Base-by-base conservation (phyloP, 2,113 vertebrate genomes). In the Ailuropoda melanoleuca region DNA sequence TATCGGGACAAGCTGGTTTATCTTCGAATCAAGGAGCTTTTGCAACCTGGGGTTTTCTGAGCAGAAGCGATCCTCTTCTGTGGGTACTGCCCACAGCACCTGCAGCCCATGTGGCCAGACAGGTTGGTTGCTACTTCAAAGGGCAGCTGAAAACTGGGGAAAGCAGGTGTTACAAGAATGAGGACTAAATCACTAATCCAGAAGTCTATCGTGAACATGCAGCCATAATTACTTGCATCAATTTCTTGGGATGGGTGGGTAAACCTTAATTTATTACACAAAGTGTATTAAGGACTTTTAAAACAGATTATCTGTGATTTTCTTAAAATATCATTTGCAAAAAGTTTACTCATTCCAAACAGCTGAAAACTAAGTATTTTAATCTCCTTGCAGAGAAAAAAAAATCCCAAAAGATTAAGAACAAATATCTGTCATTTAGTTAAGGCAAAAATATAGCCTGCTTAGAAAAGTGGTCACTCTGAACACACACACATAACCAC, bases 141-240 rank as follows among this genome's bases (percentile, higher is more conserved):
- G 66, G n/a, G 66, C 62, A 96, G 48, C 82, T 72, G n/a, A 72
- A 96, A 82, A 93, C n/a, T 50, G 82, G 97, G 48, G 68, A 24
- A 86, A 62, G 75, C 97, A 98, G 97, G 96, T 98, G 98, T 90
- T 93, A 37, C 23, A 68, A 90, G 92, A 93, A 96, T 70, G 62
- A 92, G 93, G 23, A 31, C 14, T 24, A 14, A 84, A 46, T 66
- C 84, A 24, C 96, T 92, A 89, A 95, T 68, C 78, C 85, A 96
- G 81, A 96, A 89, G 94, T 50, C 72, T 77, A 29, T 39, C 8
- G 0, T 58, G 72, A 70, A 83, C 92, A 93, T 43, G 66, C 62
- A 70, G 34, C 56, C 80, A 24, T 70, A 60, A 81, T 81, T 72
- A 90, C 84, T 88, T 77, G 2, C 58, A 39, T 23, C 60, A 23